Evolutionary conservation across 2,797 vertebrate species (phyloP).

Genomic region (Acipenser ruthenus): DNA sequence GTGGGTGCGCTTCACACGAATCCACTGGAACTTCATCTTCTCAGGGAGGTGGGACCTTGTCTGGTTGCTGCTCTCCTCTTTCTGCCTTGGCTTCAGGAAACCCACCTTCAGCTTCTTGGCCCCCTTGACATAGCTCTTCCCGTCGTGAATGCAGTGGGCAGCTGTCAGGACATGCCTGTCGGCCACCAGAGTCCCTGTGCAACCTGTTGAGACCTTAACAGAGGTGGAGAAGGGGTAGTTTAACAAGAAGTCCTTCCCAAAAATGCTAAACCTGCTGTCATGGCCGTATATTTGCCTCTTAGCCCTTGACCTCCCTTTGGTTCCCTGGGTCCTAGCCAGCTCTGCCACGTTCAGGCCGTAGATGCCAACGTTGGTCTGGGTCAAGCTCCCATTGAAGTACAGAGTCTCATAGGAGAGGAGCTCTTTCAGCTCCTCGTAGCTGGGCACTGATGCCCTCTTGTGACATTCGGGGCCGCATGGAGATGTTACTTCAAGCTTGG

Average conservation of each 20-base stretch:
- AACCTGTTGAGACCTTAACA: conserved; percentile 91
- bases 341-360: conserved; percentile 57
- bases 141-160: conserved; percentile 91
- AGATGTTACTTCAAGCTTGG: conserved; percentile 76
- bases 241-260: conserved; percentile 81
- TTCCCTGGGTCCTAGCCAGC: conserved; percentile 24
- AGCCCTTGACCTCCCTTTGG: conserved; percentile 52
- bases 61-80: conserved; percentile 56
- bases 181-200: conserved; percentile 85
- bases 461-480: conserved; percentile 83
- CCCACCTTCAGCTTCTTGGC: conserved; percentile 91
- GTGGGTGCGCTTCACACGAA: conserved; percentile 87
- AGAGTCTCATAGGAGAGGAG: conserved; percentile 88
- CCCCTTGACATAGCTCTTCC: conserved; percentile 93
- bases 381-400: conserved; percentile 75
- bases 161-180: conserved; percentile 91
- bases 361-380: conserved; percentile 79
- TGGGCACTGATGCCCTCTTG: conserved; percentile 65
- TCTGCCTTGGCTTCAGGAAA: conserved; percentile 77
- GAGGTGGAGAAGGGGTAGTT: conserved; percentile 91
- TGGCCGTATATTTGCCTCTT: conserved; percentile 93
- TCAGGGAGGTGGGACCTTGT: conserved; percentile 47
- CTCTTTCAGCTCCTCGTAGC: conserved; percentile 70
- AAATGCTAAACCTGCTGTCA: conserved; percentile 88
- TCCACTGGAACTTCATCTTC: conserved; percentile 96